Conservation (phyloP, 2,888 invertebrate species). For the Drosophila koepferae region DNA sequence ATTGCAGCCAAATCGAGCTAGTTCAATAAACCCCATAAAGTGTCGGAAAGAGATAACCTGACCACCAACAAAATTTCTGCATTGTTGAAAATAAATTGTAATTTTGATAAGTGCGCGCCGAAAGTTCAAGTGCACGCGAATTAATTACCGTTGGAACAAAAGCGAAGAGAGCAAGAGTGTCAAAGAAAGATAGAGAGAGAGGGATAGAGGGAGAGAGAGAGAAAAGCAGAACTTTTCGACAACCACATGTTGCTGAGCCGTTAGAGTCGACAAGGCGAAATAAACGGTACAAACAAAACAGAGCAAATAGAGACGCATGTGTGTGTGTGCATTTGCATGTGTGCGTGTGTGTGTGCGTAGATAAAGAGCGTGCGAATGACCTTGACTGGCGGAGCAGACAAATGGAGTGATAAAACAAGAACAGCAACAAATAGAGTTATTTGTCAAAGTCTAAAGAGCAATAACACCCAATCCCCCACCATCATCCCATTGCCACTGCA, state of each 20-base stretch:
- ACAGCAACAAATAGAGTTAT: slow-evolving; percentile 16
- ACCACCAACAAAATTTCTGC: slow-evolving; percentile 19
- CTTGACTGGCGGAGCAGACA: slow-evolving; percentile 51
- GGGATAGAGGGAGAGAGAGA: background rate
- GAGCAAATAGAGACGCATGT: slow-evolving; percentile 11
- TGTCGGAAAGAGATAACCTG: slow-evolving; percentile 52
- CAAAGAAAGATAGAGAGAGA: slow-evolving; percentile 1
- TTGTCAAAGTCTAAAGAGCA: slow-evolving; percentile 73
- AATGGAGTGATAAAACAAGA: slow-evolving; percentile 53
- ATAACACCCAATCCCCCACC: slow-evolving; percentile 14
- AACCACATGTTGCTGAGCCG: slow-evolving; percentile 72
- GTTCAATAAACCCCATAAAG: slow-evolving; percentile 66
- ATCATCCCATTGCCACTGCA: slow-evolving; percentile 52
- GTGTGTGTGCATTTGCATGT: background rate
- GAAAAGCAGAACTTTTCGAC: slow-evolving; percentile 12
- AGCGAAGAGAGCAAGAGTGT: slow-evolving; percentile 1
- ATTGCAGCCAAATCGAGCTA: slow-evolving; percentile 49
- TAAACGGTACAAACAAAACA: slow-evolving; percentile 55
- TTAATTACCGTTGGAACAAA: slow-evolving; percentile 69
- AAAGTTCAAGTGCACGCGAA: slow-evolving; percentile 67
- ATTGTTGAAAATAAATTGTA: slow-evolving; percentile 38
- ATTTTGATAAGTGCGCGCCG: slow-evolving; percentile 47
- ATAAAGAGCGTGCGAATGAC: slow-evolving; percentile 72
- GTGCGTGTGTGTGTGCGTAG: slow-evolving; percentile 28
- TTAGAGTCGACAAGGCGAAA: slow-evolving; percentile 37